Evolutionary conservation across 2,113 vertebrate genomes (phyloP).

Genomic region (Mesoclemmys tuberculata): DNA sequence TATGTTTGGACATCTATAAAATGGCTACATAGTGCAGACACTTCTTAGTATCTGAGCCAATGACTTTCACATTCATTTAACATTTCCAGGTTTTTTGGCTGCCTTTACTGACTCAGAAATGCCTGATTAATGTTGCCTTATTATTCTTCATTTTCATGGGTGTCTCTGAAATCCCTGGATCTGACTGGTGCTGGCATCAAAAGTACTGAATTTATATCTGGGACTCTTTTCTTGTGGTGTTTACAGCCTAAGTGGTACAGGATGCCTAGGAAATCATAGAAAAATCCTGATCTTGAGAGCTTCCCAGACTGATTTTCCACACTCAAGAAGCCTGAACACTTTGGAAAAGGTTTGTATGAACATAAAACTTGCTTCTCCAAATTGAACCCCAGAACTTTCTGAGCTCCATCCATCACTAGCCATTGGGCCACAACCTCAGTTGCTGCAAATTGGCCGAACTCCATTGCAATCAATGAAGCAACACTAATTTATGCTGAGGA

Average conservation of each 20-base stretch:
- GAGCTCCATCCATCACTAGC: not conserved
- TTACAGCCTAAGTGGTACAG: not conserved
- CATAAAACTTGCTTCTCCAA: not conserved
- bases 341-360: not conserved
- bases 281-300: rapidly evolving
- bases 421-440: not conserved
- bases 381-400: not conserved
- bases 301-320: not conserved
- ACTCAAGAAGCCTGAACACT: not conserved
- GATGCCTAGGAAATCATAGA: not conserved
- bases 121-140: not conserved
- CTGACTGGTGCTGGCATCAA: not conserved
- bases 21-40: slow-evolving; percentile 47
- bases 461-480: not conserved
- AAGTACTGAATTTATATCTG: not conserved
- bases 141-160: not conserved
- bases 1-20: not conserved
- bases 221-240: not conserved
- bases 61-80: slow-evolving; percentile 12
- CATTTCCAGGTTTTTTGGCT: slow-evolving; percentile 47
- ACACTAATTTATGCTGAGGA: not conserved
- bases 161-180: not conserved
- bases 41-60: slow-evolving; percentile 34
- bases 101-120: not conserved
- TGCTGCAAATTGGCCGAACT: not conserved